Percentiles rank a stretch among this genome's conserved stretches.
Conservation (phyloP, 2,797 vertebrate species). For the Phaenicophaeus curvirostris region DNA sequence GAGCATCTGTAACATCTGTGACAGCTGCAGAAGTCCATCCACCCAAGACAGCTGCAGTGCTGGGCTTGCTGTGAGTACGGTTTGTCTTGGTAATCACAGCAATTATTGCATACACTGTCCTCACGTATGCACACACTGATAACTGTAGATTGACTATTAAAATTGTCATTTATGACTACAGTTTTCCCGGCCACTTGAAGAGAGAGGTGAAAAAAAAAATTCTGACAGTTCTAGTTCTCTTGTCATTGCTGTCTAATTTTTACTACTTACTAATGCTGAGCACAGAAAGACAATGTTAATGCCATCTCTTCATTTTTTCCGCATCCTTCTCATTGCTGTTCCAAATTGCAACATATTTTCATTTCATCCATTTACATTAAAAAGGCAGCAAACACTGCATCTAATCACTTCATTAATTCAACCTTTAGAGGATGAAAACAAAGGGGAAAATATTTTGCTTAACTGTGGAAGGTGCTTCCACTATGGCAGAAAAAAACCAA, state of each 20-base stretch:
- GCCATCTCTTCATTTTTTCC: background rate
- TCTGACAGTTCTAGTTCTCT: background rate
- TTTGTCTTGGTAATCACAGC: background rate
- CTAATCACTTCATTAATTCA: background rate
- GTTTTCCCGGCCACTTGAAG: background rate
- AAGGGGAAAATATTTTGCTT: background rate
- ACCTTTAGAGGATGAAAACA: background rate
- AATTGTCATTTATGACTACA: background rate
- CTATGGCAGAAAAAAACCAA: accelerated
- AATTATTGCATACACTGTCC: background rate
- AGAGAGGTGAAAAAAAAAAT: background rate
- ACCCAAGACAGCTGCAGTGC: background rate
- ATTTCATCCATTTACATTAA: background rate
- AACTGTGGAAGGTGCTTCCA: background rate
- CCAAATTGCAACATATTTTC: background rate
- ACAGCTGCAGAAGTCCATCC: background rate
- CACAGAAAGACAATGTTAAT: background rate
- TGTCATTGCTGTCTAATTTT: background rate
- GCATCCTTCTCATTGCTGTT: background rate
- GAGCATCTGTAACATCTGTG: background rate
- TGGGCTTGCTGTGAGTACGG: background rate
- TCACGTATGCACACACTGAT: accelerated
- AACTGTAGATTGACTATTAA: background rate
- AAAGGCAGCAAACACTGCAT: background rate
- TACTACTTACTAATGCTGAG: background rate